Base-by-base conservation (phyloP, 1,140 invertebrate genomes). In the Chelonus insularis region DNA sequence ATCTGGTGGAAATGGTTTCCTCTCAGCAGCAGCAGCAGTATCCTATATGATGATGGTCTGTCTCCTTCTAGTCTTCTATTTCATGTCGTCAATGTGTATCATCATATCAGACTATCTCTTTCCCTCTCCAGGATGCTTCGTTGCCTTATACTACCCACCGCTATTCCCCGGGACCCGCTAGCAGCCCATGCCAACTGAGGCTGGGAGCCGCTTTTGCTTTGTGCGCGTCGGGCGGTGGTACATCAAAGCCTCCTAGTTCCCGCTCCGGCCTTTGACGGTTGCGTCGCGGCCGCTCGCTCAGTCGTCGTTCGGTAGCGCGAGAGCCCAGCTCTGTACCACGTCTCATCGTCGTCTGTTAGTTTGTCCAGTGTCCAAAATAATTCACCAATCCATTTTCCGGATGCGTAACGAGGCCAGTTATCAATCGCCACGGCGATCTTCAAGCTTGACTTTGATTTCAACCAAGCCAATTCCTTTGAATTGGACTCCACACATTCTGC, bases 241-340 rank as follows among this genome's bases (percentile, higher is more conserved):
- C 75, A 79, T 80, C 77, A 79, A 80, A 80, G 77, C 77, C 72
- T 74, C 76, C 72, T 72, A 75, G 76, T 76, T 76, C 69, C 72
- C 75, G 73, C 72, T 74, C 72, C 72, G 71, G 77, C 75, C 76
- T 79, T 81, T 79, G 77, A 79, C 73, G 76, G 73, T 65, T 74
- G 75, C 72, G 72, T 78, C 73, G 75, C 72, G 71, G 72, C 71
- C 72, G 72, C 68, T 71, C 72, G 72, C 71, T 80, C 75, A 80
- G 76, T 77, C 76, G 77, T 77, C 76, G 73, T 73, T 78, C 76
- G 75, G 73, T 78, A 76, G 76, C 71, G 75, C 69, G 71, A 68
- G 73, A 67, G 58, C 51, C 58, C 64, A 34, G 64, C 57, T 64
- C 64, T 64, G 63, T 58, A 61, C 56, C 29, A 45, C 51, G 51